Percentiles rank a stretch among this genome's conserved stretches.
Conservation (phyloP, 2,113 vertebrate genomes). For the Garra rufa region DNA sequence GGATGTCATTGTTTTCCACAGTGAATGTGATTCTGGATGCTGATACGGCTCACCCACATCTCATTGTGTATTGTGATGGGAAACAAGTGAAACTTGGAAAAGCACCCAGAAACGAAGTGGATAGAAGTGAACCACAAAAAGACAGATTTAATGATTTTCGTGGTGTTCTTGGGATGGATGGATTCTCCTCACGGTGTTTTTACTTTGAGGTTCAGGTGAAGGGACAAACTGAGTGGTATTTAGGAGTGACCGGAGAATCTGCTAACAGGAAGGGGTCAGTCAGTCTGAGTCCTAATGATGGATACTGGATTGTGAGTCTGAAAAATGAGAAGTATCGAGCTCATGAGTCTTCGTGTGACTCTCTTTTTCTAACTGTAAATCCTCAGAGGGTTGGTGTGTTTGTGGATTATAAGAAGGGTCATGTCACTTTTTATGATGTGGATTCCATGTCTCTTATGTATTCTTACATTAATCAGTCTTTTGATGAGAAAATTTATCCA, state of each 20-base stretch:
- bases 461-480: not conserved
- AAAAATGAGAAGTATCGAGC: rapidly evolving
- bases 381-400: not conserved
- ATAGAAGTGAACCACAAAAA: not conserved
- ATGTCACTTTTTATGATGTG: not conserved
- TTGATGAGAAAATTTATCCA: not conserved
- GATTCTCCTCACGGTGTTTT: slow-evolving; percentile 17
- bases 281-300: not conserved
- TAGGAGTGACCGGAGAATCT: not conserved
- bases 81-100: not conserved
- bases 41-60: not conserved
- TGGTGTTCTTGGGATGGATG: not conserved
- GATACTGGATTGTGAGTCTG: not conserved
- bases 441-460: not conserved
- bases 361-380: not conserved
- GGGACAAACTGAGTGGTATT: not conserved
- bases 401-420: not conserved
- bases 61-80: not conserved
- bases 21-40: slow-evolving; percentile 18
- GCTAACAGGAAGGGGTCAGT: rapidly evolving
- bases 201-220: slow-evolving; percentile 5
- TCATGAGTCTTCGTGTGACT: not conserved
- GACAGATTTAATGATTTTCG: not conserved
- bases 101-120: not conserved
- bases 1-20: not conserved